These are phyloP conservation scores for Silurus aristotelis DNA, from an alignment of 2,797 vertebrate species.

Conservation along the genomic window DNA sequence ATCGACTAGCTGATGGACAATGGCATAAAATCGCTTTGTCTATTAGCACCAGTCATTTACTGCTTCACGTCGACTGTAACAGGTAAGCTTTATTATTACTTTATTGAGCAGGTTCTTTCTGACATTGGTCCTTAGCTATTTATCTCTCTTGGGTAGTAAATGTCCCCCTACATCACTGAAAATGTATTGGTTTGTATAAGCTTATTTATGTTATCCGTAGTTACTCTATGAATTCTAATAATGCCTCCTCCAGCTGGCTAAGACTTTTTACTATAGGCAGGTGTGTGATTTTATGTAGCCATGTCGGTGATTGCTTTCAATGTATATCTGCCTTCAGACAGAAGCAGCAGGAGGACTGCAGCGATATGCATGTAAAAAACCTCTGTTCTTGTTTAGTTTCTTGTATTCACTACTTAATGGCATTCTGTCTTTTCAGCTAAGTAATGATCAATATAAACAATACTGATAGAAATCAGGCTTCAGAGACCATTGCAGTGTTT, in stretches of 20 bases:
- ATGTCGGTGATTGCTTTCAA: background rate
- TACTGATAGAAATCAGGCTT: background rate
- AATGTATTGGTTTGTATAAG: background rate
- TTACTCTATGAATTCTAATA: background rate
- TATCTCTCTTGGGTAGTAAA: background rate
- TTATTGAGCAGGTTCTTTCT: background rate
- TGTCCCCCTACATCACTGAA: background rate
- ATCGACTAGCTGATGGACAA: slow-evolving; percentile 83
- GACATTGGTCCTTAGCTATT: background rate
- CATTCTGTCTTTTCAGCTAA: background rate
- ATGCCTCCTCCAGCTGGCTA: background rate
- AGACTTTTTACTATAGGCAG: background rate
- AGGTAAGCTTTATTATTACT: slow-evolving; percentile 69
- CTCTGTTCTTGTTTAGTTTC: background rate
- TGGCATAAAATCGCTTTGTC: slow-evolving; percentile 85
- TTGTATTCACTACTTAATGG: background rate
- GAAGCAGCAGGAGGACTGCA: background rate
- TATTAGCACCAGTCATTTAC: slow-evolving; percentile 81
- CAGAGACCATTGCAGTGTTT: background rate
- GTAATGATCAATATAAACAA: background rate
- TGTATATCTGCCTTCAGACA: background rate
- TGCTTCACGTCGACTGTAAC: slow-evolving; percentile 85
- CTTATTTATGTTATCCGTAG: background rate
- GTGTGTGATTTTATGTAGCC: background rate
- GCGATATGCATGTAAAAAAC: background rate